A percentile compares a stretch with the other conserved stretches of the same genome.
phyloP scores from a whole-genome alignment of 2,797 vertebrate species.

The Pachyuromys duprasi region DNA sequence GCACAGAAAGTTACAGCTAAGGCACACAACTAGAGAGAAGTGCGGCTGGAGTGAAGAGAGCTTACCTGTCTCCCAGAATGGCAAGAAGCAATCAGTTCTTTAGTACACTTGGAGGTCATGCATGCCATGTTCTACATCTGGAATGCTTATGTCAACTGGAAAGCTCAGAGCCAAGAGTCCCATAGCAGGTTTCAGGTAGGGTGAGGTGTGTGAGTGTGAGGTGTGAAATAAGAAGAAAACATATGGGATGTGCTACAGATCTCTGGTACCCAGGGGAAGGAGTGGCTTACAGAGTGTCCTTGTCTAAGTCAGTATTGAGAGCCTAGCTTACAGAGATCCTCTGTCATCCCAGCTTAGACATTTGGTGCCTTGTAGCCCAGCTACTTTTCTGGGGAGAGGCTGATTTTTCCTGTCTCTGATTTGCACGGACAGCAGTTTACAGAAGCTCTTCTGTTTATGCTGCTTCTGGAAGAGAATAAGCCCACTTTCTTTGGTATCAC shows the following conservation, averaged over 20 bases:
- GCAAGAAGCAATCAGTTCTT: background rate
- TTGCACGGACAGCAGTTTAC: background rate
- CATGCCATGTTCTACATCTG: background rate
- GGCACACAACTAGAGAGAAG: background rate
- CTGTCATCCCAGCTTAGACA: background rate
- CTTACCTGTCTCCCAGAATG: background rate
- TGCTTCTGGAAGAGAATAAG: background rate
- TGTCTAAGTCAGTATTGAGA: background rate
- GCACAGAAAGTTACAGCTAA: background rate
- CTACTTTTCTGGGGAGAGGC: background rate
- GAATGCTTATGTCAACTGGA: background rate
- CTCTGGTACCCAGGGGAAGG: background rate
- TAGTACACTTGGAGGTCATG: background rate
- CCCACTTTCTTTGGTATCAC: constrained; percentile 2
- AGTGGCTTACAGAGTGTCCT: background rate
- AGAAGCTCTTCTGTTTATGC: background rate
- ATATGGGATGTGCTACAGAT: background rate
- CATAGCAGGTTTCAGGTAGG: background rate
- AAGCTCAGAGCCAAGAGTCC: background rate
- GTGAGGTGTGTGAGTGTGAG: background rate
- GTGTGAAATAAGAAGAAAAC: background rate
- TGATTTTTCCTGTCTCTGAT: background rate
- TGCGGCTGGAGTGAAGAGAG: background rate
- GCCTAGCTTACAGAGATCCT: background rate
- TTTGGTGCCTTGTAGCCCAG: background rate